Evolutionary conservation across 2,113 vertebrate species (phyloP), one percentile per base, ranked within the genome.

Genomic region (Phalacrocorax brasilianus): DNA sequence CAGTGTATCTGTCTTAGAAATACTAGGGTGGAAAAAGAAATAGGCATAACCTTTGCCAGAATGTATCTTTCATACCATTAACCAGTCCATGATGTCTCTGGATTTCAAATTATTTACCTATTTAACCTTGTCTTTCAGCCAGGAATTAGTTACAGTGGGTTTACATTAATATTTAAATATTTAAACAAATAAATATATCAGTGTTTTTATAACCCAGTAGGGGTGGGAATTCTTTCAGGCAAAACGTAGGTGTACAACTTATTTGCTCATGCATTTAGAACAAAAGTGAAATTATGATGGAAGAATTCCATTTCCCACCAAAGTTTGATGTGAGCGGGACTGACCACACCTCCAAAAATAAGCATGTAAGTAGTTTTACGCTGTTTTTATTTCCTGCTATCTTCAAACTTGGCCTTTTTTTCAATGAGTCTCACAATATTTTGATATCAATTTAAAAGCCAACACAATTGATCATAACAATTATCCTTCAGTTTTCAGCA

Each of bases 391-490:
- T 62, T 26, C 12, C 19, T 78, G 6, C 11, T 55, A 26, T 22
- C 53, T 85, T 70, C 8, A 76, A 55, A 62, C 18, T 27, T 26
- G 6, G 6, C 3, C 0, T 9, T 62, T 70, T 45, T 38, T n/a
- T 18, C 4, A 1, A 9, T 15, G 4, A 61, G 5, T 40, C 4
- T 61, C 26, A 58, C 22, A 0, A 2, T 65, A 59, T 50, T 67
- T 53, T 72, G 6, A 8, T 26, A 49, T 18, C 11, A 44, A 45
- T 14, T 33, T 38, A 32, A 62, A 78, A 81, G 27, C 1, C 3
- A 50, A 44, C 6, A 35, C 8, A 47, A 19, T 8, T 77, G 22
- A 50, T 71, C 2, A 30, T n/a, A 71, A n/a, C 21, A 1, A 49
- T n/a, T 40, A 40, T n/a, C n/a, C 16, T 66, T 71, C 26, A 14